A percentile compares a stretch with the other conserved stretches of the same genome.
Conservation (phyloP, 2,113 vertebrate genomes). For the Ploceus nigricollis region DNA sequence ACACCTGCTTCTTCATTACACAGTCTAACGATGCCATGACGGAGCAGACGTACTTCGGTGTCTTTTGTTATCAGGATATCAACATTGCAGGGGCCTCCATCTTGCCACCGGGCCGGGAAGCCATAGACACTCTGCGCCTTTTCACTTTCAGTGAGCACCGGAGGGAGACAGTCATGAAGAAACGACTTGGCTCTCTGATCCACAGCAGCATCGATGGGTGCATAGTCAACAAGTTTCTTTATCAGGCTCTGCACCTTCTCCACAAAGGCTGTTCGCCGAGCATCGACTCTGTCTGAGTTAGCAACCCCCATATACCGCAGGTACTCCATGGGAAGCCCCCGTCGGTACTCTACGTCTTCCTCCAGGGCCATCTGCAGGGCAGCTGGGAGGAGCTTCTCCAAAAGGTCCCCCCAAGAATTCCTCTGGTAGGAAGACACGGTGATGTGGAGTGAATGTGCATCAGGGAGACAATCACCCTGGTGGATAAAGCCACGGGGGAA, state of each 20-base stretch:
- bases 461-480: constrained; percentile 87
- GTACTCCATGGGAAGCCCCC: constrained; percentile 88
- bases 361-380: constrained; percentile 90
- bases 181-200: constrained; percentile 91
- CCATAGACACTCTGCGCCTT: constrained; percentile 80
- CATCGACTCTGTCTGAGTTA: constrained; percentile 82
- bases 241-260: constrained; percentile 79
- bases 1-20: constrained; percentile 85
- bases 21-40: constrained; percentile 82
- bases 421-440: constrained; percentile 93
- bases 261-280: constrained; percentile 78
- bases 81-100: constrained; percentile 68
- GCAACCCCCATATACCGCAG: constrained; percentile 90
- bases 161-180: constrained; percentile 92
- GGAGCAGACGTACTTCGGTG: constrained; percentile 83
- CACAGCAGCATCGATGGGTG: constrained; percentile 89
- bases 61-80: constrained; percentile 74
- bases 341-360: constrained; percentile 89
- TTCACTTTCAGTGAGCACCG: constrained; percentile 82
- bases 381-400: constrained; percentile 87
- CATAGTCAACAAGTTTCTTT: constrained; percentile 80
- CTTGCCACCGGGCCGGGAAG: constrained; percentile 80
- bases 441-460: constrained; percentile 88
- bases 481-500: constrained; percentile 95
- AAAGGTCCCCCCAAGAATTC: constrained; percentile 92